Base-by-base conservation (phyloP, 2,888 invertebrate species). In the Callinectes sapidus region DNA sequence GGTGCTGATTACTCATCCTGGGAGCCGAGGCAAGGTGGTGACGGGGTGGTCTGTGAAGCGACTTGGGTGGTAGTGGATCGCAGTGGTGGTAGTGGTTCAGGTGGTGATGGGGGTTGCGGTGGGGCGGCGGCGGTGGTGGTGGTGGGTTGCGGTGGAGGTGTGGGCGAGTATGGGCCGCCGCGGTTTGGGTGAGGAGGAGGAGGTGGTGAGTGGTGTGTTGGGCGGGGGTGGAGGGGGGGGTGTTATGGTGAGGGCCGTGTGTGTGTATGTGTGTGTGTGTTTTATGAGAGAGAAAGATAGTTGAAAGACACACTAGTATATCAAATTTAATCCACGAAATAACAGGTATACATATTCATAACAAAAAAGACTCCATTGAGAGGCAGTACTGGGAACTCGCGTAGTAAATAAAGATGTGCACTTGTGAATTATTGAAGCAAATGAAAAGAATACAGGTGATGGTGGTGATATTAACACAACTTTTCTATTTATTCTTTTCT, bases 111-210 rank as follows among this genome's bases (percentile, higher is more conserved):
- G n/a, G 54, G 87, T 3, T 10, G 32, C 10, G 81, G 42, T 28
- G 81, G 39, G 48, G 28, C 39, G 90, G 42, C n/a, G 90, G 90
- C 3, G 28, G 90, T 54, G 28, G 39, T 54, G 28, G 39, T 32
- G 90, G 13, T 28, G 89, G 39, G 39, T 61, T 61, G 87, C 48
- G 87, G 87, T 48, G n/a, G 87, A 54, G 55, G 87, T 55, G 87
- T 48, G 32, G 87, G 87, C 54, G 32, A 55, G 55, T 55, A 54
- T 87, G 55, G 54, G 48, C 32, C 32, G 16, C 87, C 28, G 87
- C 54, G 54, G 55, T 42, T 55, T 87, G 16, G 55, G 87, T 55
- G 28, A 87, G 54, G 55, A 87, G 28, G 55, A 28, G 16, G 28
- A 87, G 87, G 87, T 87, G 55, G 87, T 55, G 55, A 87, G 87